Conservation (phyloP, 2,888 invertebrate genomes). For the Arctia plantaginis region DNA sequence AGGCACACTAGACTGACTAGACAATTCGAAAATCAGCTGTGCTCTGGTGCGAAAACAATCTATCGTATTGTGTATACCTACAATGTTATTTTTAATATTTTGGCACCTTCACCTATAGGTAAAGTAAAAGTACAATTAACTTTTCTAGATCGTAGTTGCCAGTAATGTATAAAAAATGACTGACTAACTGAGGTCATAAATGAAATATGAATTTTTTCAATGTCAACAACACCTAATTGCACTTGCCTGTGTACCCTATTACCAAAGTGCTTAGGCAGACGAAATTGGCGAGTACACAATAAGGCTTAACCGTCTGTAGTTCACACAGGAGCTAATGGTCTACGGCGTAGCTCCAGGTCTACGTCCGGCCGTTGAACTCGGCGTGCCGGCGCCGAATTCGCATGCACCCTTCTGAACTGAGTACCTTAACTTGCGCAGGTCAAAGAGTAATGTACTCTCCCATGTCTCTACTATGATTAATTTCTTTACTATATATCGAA, state of each 20-base stretch:
- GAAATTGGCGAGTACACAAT: constrained; percentile 44
- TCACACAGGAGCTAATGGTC: constrained; percentile 61
- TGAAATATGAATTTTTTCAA: background rate
- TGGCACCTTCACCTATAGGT: background rate
- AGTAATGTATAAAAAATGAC: no score
- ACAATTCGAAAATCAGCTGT: no score
- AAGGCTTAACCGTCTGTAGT: constrained; percentile 48
- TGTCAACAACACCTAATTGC: background rate
- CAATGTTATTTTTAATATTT: background rate
- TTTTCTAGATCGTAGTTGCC: background rate
- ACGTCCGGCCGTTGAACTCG: constrained; percentile 79
- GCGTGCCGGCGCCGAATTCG: constrained; percentile 74
- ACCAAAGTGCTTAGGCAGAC: constrained; percentile 20
- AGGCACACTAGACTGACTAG: no score
- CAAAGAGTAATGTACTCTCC: constrained; percentile 71
- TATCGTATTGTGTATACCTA: background rate
- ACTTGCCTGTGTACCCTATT: constrained; percentile 1
- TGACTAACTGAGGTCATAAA: background rate
- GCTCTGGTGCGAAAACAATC: background rate
- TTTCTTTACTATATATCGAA: constrained; percentile 9
- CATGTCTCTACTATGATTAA: constrained; percentile 28
- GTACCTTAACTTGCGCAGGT: constrained; percentile 66
- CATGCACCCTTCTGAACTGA: constrained; percentile 73
- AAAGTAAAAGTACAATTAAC: background rate
- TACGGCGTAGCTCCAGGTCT: constrained; percentile 84